Evolutionary conservation across 1,140 invertebrate genomes (phyloP).

Genomic region (Euborellia annulipes): DNA sequence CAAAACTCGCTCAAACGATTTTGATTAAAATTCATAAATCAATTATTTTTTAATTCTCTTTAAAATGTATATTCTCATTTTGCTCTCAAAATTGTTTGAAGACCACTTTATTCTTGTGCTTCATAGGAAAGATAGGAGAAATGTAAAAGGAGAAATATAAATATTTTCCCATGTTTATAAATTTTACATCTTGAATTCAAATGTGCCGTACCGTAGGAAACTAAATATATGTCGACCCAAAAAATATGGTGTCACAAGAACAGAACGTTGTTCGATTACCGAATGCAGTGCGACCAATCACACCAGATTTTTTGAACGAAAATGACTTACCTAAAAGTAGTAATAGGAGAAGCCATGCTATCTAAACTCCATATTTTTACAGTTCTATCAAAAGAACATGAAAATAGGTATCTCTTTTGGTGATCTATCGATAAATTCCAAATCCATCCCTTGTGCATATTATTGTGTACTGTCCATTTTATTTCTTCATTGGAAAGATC

Average conservation of each 20-base stretch:
- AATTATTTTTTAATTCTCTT: too few relatives aligned
- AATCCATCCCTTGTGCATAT: conserved; percentile 28
- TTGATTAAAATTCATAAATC: too few relatives aligned
- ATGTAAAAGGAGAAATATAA: too few relatives aligned
- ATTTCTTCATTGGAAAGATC: conserved; percentile 16
- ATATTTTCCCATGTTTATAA: not conserved
- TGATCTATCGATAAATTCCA: conserved; percentile 25
- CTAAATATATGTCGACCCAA: not conserved
- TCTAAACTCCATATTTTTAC: conserved; percentile 22
- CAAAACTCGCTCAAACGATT: too few relatives aligned
- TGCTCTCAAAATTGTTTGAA: too few relatives aligned
- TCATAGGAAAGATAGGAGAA: too few relatives aligned
- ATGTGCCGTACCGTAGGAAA: not conserved
- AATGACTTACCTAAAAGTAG: conserved; percentile 2
- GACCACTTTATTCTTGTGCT: too few relatives aligned
- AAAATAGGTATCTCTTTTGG: conserved; percentile 21
- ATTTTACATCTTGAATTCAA: not conserved
- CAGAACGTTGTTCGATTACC: not conserved
- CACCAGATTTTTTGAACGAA: not conserved
- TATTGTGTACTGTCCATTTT: not conserved
- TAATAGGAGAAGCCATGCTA: not conserved
- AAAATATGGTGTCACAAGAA: not conserved
- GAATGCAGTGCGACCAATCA: not conserved
- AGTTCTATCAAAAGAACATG: conserved; percentile 26
- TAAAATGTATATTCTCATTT: too few relatives aligned